Evolutionary conservation across 92 coral and sea anemone genomes (phyloP).

Genomic region (Palythoa grandis): DNA sequence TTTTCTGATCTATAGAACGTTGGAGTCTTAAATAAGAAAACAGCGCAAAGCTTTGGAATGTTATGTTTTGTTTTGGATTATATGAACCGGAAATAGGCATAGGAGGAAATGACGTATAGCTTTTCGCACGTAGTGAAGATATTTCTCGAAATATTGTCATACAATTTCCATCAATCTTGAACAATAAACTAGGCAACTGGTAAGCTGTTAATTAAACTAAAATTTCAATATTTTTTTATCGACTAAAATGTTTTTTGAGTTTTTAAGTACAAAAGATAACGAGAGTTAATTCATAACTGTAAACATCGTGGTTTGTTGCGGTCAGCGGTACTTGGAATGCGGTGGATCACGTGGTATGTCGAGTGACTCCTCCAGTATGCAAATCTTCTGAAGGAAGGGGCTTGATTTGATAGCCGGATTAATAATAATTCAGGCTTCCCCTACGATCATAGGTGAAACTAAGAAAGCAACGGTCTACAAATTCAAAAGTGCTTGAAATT

Average conservation of each 20-base stretch:
- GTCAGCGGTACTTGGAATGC: slow-evolving; percentile 54
- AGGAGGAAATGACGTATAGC: slow-evolving; percentile 15
- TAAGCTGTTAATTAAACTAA: neutral
- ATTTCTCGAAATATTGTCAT: neutral
- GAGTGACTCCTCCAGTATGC: slow-evolving; percentile 12
- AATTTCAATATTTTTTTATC: no score
- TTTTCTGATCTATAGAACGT: no score
- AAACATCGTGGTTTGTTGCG: neutral
- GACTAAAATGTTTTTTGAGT: neutral
- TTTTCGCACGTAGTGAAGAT: neutral
- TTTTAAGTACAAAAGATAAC: neutral
- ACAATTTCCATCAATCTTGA: neutral
- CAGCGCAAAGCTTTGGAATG: neutral
- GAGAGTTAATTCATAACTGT: neutral
- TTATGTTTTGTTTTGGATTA: neutral
- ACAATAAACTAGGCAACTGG: neutral
- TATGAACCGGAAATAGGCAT: slow-evolving; percentile 3
- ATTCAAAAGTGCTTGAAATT: slow-evolving; percentile 23
- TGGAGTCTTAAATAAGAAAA: neutral
- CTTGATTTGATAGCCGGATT: slow-evolving; percentile 1
- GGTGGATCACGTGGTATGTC: slow-evolving; percentile 63
- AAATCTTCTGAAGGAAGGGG: slow-evolving; percentile 41
- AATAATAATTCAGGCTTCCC: slow-evolving; percentile 24
- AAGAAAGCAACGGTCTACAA: neutral
- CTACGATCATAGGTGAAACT: slow-evolving; percentile 9